Base-by-base conservation (phyloP, 1,140 invertebrate genomes). In the Pseudomyrmex sp. region DNA sequence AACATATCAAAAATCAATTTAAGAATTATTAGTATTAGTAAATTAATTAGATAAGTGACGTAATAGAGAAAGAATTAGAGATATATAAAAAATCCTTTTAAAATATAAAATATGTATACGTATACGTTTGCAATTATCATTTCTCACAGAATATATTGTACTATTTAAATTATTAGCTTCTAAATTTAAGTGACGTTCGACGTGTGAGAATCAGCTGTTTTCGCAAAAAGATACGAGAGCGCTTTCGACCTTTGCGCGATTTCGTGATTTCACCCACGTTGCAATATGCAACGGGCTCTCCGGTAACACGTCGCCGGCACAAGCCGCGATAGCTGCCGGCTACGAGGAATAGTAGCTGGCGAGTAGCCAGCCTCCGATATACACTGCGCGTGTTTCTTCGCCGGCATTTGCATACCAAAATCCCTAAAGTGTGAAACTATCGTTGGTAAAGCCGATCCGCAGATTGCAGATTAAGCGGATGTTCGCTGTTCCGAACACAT, bases 341-440 rank as follows among this genome's bases (percentile, higher is more conserved):
- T 88, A 66, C 59, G 61, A 84, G 66, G 89, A 86, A 90, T 86
- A 79, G 84, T 83, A 87, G 86, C 85, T 92, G 92, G 92, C 92
- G 84, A 84, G 58, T 72, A 66, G 92, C 92, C 92, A 92, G 84
- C 84, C 85, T 86, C 91, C 84, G 85, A 90, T 83, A 88, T 90
- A 90, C 91, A 91, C 89, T 88, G 90, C 90, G 84, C 85, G 72
- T 90, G 90, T 91, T 92, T 92, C 91, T 91, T 91, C 88, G 72
- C 58, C 63, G 65, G 85, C 84, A 92, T 92, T 92, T 91, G 92
- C 91, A 92, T 92, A 89, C 85, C 82, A 88, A 90, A 88, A 85
- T 84, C 90, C 87, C 89, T 89, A 90, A 91, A 92, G 90, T 91
- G 91, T 86, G 87, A 91, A 92, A 92, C 92, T 92, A 92, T 92